These are phyloP conservation scores for Campopleginae sp. DNA, from an alignment of 2,888 invertebrate genomes.

Conservation along the genomic window DNA sequence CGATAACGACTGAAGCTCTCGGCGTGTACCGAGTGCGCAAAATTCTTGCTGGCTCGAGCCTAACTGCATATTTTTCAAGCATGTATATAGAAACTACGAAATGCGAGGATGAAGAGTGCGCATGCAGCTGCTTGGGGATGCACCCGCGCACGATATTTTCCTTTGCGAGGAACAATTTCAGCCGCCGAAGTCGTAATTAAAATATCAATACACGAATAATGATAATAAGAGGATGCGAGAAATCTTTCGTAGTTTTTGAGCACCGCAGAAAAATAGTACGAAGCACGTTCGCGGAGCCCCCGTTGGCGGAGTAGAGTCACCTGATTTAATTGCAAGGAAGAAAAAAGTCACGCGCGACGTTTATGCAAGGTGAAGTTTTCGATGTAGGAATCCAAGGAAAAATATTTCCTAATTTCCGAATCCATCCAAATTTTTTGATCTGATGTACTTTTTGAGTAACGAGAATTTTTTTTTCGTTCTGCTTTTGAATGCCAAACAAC, in stretches of 20 bases:
- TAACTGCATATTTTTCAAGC: slow-evolving; percentile 58
- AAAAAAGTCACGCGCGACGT: slow-evolving; percentile 5
- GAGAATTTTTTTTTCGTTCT: no score
- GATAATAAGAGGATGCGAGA: not conserved
- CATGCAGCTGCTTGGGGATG: not conserved
- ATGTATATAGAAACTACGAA: not conserved
- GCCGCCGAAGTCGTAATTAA: not conserved
- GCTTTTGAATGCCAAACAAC: no score
- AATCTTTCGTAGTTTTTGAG: not conserved
- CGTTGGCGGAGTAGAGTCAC: not conserved
- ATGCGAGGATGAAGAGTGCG: slow-evolving; percentile 14
- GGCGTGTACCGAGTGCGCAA: slow-evolving; percentile 45
- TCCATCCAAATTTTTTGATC: no score
- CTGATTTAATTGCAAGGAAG: slow-evolving; percentile 5
- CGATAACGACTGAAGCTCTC: slow-evolving; percentile 72
- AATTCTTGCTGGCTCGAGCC: slow-evolving; percentile 46
- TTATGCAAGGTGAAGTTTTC: no score
- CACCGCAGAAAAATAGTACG: not conserved
- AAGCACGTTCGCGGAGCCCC: not conserved
- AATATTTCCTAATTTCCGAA: no score
- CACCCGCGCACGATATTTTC: slow-evolving; percentile 50
- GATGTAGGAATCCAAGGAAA: no score
- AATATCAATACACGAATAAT: slow-evolving; percentile 16
- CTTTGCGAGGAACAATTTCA: slow-evolving; percentile 34
- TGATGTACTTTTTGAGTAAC: no score